Percentiles rank a stretch among this genome's conserved stretches.
Evolutionary conservation across 2,888 invertebrate genomes (phyloP).

Genomic region (Heliconius cydno): DNA sequence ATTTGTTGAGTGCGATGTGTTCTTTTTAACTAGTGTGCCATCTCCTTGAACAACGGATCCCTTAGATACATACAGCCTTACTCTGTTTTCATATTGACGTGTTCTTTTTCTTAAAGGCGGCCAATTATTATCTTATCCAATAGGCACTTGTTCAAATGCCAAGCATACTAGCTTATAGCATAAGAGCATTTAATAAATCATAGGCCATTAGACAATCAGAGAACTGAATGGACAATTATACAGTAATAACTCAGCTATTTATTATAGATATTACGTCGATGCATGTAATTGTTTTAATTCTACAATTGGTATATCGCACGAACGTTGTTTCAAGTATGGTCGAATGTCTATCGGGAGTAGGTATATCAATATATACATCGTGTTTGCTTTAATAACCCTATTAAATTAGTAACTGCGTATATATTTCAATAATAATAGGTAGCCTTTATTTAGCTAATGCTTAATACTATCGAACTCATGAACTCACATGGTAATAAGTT

Average conservation of each 20-base stretch:
- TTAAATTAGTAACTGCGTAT: background rate
- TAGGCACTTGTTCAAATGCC: conserved; percentile 34
- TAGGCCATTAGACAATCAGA: conserved; percentile 25
- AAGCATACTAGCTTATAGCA: conserved; percentile 17
- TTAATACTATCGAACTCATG: too few relatives aligned
- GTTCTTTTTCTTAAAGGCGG: background rate
- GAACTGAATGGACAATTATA: conserved; percentile 13
- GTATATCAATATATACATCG: background rate
- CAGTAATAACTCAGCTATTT: conserved; percentile 18
- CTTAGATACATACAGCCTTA: background rate
- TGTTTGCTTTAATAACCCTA: background rate
- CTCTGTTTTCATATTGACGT: background rate
- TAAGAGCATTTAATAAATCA: conserved; percentile 36
- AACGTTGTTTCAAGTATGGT: background rate
- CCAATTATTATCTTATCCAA: conserved; percentile 19
- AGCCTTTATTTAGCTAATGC: too few relatives aligned
- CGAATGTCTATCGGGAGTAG: too few relatives aligned
- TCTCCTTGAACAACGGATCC: background rate
- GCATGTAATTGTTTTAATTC: conserved; percentile 15
- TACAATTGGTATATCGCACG: conserved; percentile 6
- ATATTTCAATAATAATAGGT: too few relatives aligned
- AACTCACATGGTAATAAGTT: too few relatives aligned
- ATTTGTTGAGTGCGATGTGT: too few relatives aligned
- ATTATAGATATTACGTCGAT: conserved; percentile 13
- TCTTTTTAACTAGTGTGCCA: too few relatives aligned